Evolutionary conservation across 2,113 vertebrate genomes (phyloP).

Genomic region (Trochalopteron elliotii): DNA sequence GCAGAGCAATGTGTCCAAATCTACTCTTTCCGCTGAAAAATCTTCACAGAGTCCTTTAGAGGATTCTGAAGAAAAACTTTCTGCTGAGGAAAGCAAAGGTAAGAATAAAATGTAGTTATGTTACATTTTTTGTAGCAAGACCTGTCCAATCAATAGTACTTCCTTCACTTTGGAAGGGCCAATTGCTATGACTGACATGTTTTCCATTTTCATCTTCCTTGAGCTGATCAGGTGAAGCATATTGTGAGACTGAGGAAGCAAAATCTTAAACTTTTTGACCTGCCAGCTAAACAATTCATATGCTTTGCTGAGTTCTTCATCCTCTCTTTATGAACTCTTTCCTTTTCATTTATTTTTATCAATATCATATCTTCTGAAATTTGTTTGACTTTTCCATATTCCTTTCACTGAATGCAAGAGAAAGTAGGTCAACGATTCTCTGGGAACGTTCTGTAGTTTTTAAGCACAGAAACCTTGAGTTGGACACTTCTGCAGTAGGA

Average conservation of each 20-base stretch:
- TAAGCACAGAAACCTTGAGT: neutral
- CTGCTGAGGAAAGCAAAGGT: constrained; percentile 82
- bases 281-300: neutral
- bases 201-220: neutral
- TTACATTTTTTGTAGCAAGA: neutral
- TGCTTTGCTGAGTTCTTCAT: neutral
- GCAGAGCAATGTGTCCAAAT: constrained; percentile 59
- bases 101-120: neutral
- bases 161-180: neutral
- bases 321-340: neutral
- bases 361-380: neutral
- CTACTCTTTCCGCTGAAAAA: constrained; percentile 49
- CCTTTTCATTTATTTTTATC: neutral
- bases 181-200: neutral
- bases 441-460: neutral
- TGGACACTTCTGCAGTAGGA: neutral
- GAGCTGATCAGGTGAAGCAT: neutral
- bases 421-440: neutral
- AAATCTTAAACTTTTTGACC: neutral
- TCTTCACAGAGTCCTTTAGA: constrained; percentile 24
- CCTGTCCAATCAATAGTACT: neutral
- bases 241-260: neutral
- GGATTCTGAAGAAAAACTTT: constrained; percentile 73
- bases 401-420: neutral
- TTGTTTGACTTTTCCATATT: neutral